Evolutionary conservation across 2,888 invertebrate genomes (phyloP).

Genomic region (Drosophila melanocephala): DNA sequence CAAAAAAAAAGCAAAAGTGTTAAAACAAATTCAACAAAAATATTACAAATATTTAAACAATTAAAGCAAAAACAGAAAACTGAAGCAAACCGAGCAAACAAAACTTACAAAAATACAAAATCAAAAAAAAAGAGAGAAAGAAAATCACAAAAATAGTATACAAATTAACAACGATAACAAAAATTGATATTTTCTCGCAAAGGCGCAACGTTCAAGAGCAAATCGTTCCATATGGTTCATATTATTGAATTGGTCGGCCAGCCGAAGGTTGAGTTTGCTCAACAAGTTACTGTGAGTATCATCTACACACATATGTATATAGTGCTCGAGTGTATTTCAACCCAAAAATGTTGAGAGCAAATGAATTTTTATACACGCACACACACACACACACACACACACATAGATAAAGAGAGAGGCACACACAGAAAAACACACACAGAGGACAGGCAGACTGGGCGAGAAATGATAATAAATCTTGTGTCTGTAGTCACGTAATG

Average conservation of each 20-base stretch:
- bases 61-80: constrained; percentile 32
- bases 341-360: constrained; percentile 45
- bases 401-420: not conserved
- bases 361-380: constrained; percentile 55
- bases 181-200: constrained; percentile 69
- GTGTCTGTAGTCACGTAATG: constrained; percentile 83
- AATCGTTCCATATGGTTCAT: constrained; percentile 92
- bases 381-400: constrained; percentile 7
- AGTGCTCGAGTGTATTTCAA: constrained; percentile 11
- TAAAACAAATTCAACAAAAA: constrained; percentile 30
- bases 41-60: constrained; percentile 32
- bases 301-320: constrained; percentile 15
- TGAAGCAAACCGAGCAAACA: constrained; percentile 44
- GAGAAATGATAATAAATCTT: constrained; percentile 82
- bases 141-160: constrained; percentile 4
- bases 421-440: constrained; percentile 9
- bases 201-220: constrained; percentile 77
- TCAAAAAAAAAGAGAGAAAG: constrained; percentile 12
- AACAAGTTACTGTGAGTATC: constrained; percentile 91
- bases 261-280: constrained; percentile 91
- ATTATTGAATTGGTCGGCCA: constrained; percentile 92
- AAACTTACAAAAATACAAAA: constrained; percentile 25
- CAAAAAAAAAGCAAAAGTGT: constrained; percentile 37
- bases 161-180: constrained; percentile 26
- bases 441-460: constrained; percentile 31